Evolutionary conservation across 64 coral and sea anemone genomes (phyloP), one percentile per base, ranked within the genome.

Genomic region (Pocillopora damicornis): DNA sequence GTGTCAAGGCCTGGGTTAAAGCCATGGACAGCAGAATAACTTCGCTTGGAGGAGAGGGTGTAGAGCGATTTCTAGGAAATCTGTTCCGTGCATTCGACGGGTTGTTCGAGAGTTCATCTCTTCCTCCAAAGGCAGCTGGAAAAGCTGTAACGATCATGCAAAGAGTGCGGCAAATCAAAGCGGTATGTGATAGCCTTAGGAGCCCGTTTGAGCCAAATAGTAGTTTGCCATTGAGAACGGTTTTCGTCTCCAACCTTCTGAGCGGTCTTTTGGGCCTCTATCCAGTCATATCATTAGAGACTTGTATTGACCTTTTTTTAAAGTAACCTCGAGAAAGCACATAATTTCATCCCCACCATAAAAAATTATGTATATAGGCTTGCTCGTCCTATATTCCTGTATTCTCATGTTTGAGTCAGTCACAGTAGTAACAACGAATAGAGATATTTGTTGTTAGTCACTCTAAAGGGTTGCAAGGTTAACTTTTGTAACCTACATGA

Each of bases 41-140:
- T 77, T 95, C 93, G 17, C 76, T 99, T 0, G 97, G 97, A 1
- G 97, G 97, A 65, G 93, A 99, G 61, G 97, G 97, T 56, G 97
- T 99, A 0, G 61, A 93, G 18, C 85, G 97, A n/a, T 99, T 99
- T 85, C 80, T 95, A 23, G 81, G 88, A 37, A 99, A 99, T 56
- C 86, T 99, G 17, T 99, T 99, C 88, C 93, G 92, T 30, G 97
- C 97, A 9, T 99, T 95, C 76, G 90, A 99, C 73, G 97, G 94
- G 26, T 58, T 99, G 75, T 99, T 99, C 72, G 93, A 95, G 13
- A 94, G 88, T 45, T 73, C 85, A 11, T 90, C 92, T 16, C 76
- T 94, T 11, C 90, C 93, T 16, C 30, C 60, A 6, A 92, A 93
- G 18, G 59, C 87, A 22, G 87, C 93, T 26, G 88, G 73, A 14